Percentiles rank a stretch among this genome's conserved stretches.
Conservation (phyloP, 2,113 vertebrate genomes). For the Falcunculus frontatus region DNA sequence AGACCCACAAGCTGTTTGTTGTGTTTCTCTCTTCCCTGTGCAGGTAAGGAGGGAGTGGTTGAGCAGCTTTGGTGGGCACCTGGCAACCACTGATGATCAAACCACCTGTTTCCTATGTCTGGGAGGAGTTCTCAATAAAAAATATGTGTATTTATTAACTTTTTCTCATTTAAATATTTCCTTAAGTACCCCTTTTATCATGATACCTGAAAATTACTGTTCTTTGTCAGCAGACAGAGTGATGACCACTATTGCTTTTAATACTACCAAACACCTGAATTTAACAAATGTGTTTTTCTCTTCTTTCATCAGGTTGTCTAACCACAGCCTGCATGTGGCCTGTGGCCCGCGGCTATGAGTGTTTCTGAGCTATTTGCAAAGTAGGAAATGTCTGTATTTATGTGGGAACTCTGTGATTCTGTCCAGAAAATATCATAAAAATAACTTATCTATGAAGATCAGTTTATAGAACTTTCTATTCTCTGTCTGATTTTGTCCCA, state of each 20-base stretch:
- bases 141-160: not conserved
- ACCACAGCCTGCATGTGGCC: not conserved
- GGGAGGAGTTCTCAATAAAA: not conserved
- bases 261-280: not conserved
- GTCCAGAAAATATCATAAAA: not conserved
- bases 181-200: not conserved
- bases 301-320: not conserved
- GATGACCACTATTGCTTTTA: not conserved
- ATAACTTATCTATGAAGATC: not conserved
- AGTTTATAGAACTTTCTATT: not conserved
- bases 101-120: not conserved
- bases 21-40: not conserved
- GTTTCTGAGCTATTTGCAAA: not conserved
- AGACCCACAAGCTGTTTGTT: not conserved
- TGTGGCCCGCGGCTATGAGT: not conserved
- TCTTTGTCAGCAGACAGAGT: not conserved
- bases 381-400: not conserved
- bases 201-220: not conserved
- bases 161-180: not conserved
- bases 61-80: not conserved
- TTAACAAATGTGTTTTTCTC: not conserved
- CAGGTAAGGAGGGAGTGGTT: not conserved
- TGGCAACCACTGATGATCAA: not conserved
- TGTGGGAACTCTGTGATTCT: not conserved
- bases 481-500: not conserved